Percentiles rank a stretch among this genome's conserved stretches.
phyloP scores from a whole-genome alignment of 30 jellyfish, hydroid and myxozoan species.

The Pseudorhiza aurosa region DNA sequence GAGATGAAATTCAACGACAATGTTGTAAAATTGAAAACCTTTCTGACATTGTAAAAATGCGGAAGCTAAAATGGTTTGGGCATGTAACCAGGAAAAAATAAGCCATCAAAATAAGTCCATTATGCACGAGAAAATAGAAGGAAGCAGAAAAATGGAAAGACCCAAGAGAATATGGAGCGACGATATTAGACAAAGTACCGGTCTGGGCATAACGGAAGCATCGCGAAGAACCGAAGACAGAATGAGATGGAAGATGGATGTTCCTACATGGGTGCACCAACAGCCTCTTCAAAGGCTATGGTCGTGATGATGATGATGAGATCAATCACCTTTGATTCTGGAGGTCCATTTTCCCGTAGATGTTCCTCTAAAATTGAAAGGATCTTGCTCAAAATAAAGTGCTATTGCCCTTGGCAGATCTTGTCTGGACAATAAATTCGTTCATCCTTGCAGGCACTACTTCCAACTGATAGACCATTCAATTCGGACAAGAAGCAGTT shows the following conservation, averaged over 20 bases:
- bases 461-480: too few species aligned
- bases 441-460: too few species aligned
- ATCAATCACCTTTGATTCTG: too few species aligned
- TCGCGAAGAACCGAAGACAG: neutral
- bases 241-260: neutral
- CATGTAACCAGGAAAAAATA: neutral
- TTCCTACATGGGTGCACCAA: too few species aligned
- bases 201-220: too few species aligned
- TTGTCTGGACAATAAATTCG: too few species aligned
- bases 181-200: neutral
- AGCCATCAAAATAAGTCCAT: neutral
- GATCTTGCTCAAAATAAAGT: too few species aligned
- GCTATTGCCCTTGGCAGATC: too few species aligned
- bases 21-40: neutral
- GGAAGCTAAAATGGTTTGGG: neutral
- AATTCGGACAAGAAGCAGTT: too few species aligned
- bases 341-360: too few species aligned
- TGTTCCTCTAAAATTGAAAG: too few species aligned
- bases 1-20: neutral
- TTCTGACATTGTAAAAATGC: neutral
- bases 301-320: neutral
- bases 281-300: neutral
- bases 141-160: neutral
- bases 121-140: neutral
- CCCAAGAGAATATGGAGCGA: slow-evolving; percentile 5